Conservation (phyloP, 2,797 vertebrate species). For the Hoplostethus atlanticus region DNA sequence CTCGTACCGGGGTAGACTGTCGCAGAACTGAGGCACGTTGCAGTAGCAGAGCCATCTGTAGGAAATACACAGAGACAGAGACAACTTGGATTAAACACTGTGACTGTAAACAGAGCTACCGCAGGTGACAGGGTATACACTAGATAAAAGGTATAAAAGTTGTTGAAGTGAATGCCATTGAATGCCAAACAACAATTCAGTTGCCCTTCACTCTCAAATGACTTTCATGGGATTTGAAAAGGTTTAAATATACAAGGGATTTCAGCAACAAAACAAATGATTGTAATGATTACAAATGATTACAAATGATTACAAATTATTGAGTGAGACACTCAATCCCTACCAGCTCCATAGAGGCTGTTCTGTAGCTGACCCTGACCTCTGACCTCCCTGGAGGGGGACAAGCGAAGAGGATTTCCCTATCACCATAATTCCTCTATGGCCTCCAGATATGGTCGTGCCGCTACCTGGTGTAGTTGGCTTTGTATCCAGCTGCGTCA, state of each 20-base stretch:
- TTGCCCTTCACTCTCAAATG: no score
- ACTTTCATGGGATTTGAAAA: no score
- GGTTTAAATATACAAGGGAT: no score
- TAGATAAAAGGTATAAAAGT: not conserved
- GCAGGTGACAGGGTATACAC: not conserved
- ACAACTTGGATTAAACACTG: not conserved
- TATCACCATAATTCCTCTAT: not conserved
- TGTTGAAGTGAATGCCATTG: no score
- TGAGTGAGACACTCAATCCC: not conserved
- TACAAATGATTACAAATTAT: not conserved
- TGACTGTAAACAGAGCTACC: not conserved
- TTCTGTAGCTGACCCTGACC: not conserved
- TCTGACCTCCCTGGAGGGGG: not conserved
- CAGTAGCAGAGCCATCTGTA: constrained; percentile 98
- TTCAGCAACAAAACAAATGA: no score
- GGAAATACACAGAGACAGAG: not conserved
- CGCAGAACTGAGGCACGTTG: constrained; percentile 98
- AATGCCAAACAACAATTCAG: no score
- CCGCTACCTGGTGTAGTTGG: constrained; percentile 96
- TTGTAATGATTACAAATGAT: no score
- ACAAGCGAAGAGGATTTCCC: not conserved
- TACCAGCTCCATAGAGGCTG: no score
- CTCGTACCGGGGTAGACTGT: constrained; percentile 96
- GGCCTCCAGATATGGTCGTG: not conserved
- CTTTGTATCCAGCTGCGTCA: constrained; percentile 94